phyloP scores from a whole-genome alignment of 2,888 invertebrate genomes.

The Adelphocoris suturalis region DNA sequence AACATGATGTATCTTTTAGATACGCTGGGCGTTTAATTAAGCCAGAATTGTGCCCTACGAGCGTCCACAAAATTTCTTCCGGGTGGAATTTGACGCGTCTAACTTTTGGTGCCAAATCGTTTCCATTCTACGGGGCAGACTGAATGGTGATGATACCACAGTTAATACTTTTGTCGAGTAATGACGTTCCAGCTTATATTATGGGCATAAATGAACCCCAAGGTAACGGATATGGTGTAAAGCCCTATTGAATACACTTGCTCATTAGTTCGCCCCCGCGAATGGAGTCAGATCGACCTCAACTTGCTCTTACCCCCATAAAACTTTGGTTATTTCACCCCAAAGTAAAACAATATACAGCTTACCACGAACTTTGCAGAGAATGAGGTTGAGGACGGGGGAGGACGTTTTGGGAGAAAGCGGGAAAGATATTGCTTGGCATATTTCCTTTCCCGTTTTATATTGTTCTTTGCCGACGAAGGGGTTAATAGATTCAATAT shows the following conservation, averaged over 20 bases:
- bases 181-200: not conserved
- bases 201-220: not conserved
- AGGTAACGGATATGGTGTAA: not conserved
- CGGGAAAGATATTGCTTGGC: conserved; percentile 37
- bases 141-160: too few species aligned
- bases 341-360: conserved; percentile 33
- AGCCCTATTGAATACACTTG: not conserved
- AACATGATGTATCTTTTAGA: too few species aligned
- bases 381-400: not conserved
- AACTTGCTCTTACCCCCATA: not conserved
- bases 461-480: conserved; percentile 49
- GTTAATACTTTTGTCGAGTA: too few species aligned
- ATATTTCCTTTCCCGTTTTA: conserved; percentile 25
- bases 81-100: too few species aligned
- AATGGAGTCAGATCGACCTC: conserved; percentile 3
- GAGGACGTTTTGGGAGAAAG: not conserved
- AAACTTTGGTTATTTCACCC: conserved; percentile 35
- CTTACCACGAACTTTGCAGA: not conserved
- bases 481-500: conserved; percentile 68
- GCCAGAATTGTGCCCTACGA: too few species aligned
- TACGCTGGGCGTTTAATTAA: too few species aligned
- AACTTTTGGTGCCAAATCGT: too few species aligned
- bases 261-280: not conserved
- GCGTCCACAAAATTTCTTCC: too few species aligned
- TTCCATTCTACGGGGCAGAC: too few species aligned